These are phyloP conservation scores for Brachyrhaphis roseni DNA, from an alignment of 2,797 vertebrate species.

Conservation along the genomic window DNA sequence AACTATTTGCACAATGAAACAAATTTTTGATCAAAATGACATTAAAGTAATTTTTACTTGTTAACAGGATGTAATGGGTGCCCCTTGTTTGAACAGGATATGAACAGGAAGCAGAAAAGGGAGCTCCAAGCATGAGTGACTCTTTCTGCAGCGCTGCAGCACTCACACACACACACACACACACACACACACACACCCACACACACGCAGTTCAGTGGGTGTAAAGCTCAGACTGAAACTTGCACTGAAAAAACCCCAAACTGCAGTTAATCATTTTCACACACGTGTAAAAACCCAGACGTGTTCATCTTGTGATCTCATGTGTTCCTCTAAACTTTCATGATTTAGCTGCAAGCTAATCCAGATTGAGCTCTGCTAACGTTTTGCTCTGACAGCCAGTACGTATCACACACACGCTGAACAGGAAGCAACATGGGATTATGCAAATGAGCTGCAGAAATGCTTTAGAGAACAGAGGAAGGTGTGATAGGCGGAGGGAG, in stretches of 20 bases:
- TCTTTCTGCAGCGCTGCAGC: conserved; percentile 53
- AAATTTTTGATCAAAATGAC: background rate
- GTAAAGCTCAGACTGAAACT: conserved; percentile 48
- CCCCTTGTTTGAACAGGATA: conserved; percentile 40
- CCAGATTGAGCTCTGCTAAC: background rate
- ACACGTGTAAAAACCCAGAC: conserved; percentile 8
- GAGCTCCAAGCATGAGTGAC: conserved; percentile 62
- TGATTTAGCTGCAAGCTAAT: background rate
- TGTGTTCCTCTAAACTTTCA: background rate
- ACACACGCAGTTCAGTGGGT: conserved; percentile 30
- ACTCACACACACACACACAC: conserved; percentile 24
- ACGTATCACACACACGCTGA: conserved; percentile 20
- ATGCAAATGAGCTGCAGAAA: conserved; percentile 67
- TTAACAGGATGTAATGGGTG: conserved; percentile 33
- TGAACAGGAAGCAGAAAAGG: conserved; percentile 70
- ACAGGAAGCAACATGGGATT: conserved; percentile 72
- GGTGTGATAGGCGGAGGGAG: conserved; percentile 28
- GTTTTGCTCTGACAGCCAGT: background rate
- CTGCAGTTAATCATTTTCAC: conserved; percentile 38
- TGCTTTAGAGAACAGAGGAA: conserved; percentile 27
- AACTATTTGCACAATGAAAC: background rate
- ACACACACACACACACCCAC: conserved; percentile 5
- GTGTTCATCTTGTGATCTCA: background rate
- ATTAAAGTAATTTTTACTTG: background rate
- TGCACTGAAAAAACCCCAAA: conserved; percentile 48